Evolutionary conservation across 2,797 vertebrate genomes (phyloP), one percentile per base, ranked within the genome.

Genomic region (Oceanodroma leucorhoa): DNA sequence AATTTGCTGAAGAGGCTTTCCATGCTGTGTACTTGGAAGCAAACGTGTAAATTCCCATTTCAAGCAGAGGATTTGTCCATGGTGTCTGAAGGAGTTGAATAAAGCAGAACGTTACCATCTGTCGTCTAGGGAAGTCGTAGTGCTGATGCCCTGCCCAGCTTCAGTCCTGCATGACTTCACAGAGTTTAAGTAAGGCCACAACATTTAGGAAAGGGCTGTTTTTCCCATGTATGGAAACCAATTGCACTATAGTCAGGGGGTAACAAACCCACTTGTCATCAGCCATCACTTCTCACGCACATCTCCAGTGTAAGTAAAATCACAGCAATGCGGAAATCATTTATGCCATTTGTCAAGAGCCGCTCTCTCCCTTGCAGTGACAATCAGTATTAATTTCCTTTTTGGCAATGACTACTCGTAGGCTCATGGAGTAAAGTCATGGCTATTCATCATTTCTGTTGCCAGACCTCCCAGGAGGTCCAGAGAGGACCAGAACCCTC

Each of bases 311-410:
- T 45, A 60, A 91, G 29, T 60, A 51, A 87, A 84, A 89, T 91
- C 67, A 30, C 24, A 84, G 46, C 40, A 51, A 51, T n/a, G 73
- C 2, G 6, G 91, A 92, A 94, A 80, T n/a, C 2, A 0, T 14
- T 62, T 38, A 11, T 85, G 36, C 84, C 40, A 3, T 80, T 89
- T 89, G 71, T 87, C 64, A 73, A 79, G 90, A 83, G 46, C 82
- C 4, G 4, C 38, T 30, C 32, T 75, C 62, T 70, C 80, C 41
- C 82, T 87, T 6, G 1, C 3, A 43, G 87, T 60, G 82, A 77
- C 46, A 8, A 75, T 91, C 64, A 46, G 60, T 73, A 23, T 55
- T 80, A 12, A 87, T 93, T 95, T 96, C 82, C 76, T 90, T 91
- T 93, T 75, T 89, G 94, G 76, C 87, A 85, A 70, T 10, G 57